Conservation (phyloP, 2,797 vertebrate genomes). For the Neopelma chrysocephalum region DNA sequence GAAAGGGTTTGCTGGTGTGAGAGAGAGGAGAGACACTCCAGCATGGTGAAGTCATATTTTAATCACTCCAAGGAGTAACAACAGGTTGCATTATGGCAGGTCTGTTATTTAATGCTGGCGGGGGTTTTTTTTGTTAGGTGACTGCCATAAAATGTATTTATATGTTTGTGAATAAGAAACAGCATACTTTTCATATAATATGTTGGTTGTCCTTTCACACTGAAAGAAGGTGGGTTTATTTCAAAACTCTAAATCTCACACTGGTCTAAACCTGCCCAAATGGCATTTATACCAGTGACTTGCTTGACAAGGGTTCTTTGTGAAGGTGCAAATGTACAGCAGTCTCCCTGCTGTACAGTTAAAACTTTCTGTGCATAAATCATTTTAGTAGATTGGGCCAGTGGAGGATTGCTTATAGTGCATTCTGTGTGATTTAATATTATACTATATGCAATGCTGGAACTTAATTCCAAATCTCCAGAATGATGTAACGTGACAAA, state of each 20-base stretch:
- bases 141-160: conserved; percentile 66
- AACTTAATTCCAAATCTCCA: conserved; percentile 36
- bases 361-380: conserved; percentile 58
- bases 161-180: conserved; percentile 60
- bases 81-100: conserved; percentile 52
- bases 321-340: conserved; percentile 29
- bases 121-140: background rate
- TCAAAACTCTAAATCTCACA: conserved; percentile 34
- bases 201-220: conserved; percentile 4
- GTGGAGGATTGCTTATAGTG: conserved; percentile 54
- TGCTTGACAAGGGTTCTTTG: conserved; percentile 54
- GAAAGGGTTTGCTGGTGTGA: conserved; percentile 23
- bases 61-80: conserved; percentile 59
- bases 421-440: conserved; percentile 51
- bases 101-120: conserved; percentile 46
- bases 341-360: conserved; percentile 53
- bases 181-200: conserved; percentile 28
- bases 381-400: conserved; percentile 58
- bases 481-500: conserved; percentile 6
- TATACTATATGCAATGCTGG: background rate
- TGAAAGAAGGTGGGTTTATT: conserved; percentile 46
- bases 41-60: conserved; percentile 44
- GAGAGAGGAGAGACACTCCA: conserved; percentile 36
- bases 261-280: conserved; percentile 40
- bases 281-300: conserved; percentile 38